A percentile compares a stretch with the other conserved stretches of the same genome.
These are phyloP conservation scores for Monochamus saltuarius DNA, from an alignment of 1,140 invertebrate genomes.

Conservation along the genomic window DNA sequence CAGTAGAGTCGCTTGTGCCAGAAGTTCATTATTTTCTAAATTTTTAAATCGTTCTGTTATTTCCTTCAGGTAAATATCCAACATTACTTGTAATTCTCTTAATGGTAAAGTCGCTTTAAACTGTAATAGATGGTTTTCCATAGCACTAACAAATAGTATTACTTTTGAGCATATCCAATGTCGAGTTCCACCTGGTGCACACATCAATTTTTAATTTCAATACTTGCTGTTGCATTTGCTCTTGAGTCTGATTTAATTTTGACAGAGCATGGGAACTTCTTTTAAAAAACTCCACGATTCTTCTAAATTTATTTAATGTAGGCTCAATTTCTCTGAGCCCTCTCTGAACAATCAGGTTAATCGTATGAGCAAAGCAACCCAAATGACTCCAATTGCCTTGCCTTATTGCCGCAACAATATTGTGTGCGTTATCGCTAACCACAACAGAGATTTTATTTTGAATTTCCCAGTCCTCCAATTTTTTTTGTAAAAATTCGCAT, in stretches of 20 bases:
- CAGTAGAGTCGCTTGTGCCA: no score
- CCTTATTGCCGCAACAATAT: conserved; percentile 18
- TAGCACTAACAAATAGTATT: conserved; percentile 6
- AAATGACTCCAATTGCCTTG: not conserved
- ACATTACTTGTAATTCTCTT: no score
- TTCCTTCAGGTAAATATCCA: no score
- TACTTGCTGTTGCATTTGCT: conserved; percentile 11
- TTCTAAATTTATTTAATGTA: conserved; percentile 14
- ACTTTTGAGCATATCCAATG: conserved; percentile 12
- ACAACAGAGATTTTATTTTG: conserved; percentile 11
- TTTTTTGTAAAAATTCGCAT: not conserved
- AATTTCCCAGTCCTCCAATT: conserved; percentile 11
- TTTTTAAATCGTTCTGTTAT: no score
- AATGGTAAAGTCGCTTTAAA: no score
- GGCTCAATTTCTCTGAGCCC: not conserved
- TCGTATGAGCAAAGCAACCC: conserved; percentile 18
- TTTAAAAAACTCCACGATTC: conserved; percentile 19
- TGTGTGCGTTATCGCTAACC: conserved; percentile 17
- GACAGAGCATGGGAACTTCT: conserved; percentile 12
- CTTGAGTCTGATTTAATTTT: conserved; percentile 12
- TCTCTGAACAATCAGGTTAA: conserved; percentile 17
- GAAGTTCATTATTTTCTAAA: no score
- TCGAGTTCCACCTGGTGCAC: conserved; percentile 11
- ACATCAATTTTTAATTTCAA: conserved; percentile 14
- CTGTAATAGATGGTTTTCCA: not conserved